phyloP scores from a whole-genome alignment of 2,888 invertebrate species.

The Tetranychus truncatus region DNA sequence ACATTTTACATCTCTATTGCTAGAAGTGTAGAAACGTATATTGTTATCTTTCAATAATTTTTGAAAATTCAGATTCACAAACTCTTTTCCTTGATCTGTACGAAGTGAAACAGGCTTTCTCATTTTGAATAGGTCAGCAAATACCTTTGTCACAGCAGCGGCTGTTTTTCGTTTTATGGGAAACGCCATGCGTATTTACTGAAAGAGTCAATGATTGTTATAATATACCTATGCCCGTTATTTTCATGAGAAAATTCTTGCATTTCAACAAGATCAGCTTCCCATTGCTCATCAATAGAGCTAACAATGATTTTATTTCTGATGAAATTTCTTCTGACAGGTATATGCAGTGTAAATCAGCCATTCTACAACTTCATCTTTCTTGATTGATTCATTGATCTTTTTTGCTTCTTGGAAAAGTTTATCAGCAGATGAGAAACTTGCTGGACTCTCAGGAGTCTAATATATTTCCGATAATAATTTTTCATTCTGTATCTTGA shows the following conservation, averaged over 20 bases:
- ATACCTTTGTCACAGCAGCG: slow-evolving; percentile 20
- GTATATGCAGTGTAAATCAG: slow-evolving; percentile 22
- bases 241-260: slow-evolving; percentile 21
- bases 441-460: not conserved
- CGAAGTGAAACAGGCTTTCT: slow-evolving; percentile 23
- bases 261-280: slow-evolving; percentile 27
- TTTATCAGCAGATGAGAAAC: not conserved
- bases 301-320: slow-evolving; percentile 24
- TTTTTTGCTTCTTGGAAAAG: not conserved
- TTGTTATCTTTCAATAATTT: slow-evolving; percentile 23
- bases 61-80: slow-evolving; percentile 23
- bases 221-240: slow-evolving; percentile 26
- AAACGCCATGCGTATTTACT: slow-evolving; percentile 26
- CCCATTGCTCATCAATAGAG: slow-evolving; percentile 27
- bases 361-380: slow-evolving; percentile 18
- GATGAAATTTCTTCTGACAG: slow-evolving; percentile 15
- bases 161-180: slow-evolving; percentile 27
- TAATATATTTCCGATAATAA: not conserved
- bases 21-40: slow-evolving; percentile 27
- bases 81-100: slow-evolving; percentile 27
- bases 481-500: not conserved
- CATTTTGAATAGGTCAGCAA: slow-evolving; percentile 18
- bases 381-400: not conserved
- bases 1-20: slow-evolving; percentile 29
- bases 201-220: slow-evolving; percentile 28